Conservation (phyloP, 2,888 invertebrate genomes). For the Mythimna pallens region DNA sequence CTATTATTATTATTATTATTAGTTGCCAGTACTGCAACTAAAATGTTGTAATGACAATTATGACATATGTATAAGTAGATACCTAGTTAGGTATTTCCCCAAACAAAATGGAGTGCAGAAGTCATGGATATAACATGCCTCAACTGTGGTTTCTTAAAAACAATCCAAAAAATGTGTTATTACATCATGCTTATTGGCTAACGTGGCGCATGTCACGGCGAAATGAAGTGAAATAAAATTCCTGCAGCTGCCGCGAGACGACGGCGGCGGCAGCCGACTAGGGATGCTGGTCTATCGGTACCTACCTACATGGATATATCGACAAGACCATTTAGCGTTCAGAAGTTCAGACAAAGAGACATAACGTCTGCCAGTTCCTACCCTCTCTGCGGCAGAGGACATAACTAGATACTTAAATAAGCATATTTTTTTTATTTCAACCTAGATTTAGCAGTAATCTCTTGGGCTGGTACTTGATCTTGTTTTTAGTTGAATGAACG, state of each 20-base stretch:
- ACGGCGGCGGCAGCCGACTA: slow-evolving; percentile 26
- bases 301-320: background rate
- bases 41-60: too few species aligned
- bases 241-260: slow-evolving; percentile 41
- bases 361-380: background rate
- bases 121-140: slow-evolving; percentile 17
- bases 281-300: slow-evolving; percentile 3
- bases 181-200: slow-evolving; percentile 45
- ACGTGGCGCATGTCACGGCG: slow-evolving; percentile 37
- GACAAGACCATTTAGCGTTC: background rate
- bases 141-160: slow-evolving; percentile 35
- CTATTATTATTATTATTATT: too few species aligned
- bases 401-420: background rate
- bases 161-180: slow-evolving; percentile 43
- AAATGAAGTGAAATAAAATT: slow-evolving; percentile 63
- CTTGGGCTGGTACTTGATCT: background rate
- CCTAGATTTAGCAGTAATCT: background rate
- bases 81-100: background rate
- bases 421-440: too few species aligned
- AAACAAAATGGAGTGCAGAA: slow-evolving; percentile 2
- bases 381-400: background rate
- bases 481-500: background rate
- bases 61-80: background rate
- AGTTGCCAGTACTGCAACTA: background rate
- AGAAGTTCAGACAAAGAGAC: too few species aligned